These are phyloP conservation scores for Falco rusticolus DNA, from an alignment of 2,797 vertebrate species.

Conservation along the genomic window DNA sequence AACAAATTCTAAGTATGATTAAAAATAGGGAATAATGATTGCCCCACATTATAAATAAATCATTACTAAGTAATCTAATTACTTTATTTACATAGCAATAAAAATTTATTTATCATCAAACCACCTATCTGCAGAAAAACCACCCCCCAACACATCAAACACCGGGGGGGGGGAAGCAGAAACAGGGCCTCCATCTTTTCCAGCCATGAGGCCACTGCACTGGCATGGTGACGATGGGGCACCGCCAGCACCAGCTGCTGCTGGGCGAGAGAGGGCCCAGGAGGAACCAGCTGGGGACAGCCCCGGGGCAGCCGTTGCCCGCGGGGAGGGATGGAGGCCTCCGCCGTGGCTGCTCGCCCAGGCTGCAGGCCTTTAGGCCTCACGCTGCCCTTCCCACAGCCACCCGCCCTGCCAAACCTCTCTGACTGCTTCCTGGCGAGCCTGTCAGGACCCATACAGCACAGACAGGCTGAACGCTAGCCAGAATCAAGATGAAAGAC, in stretches of 20 bases:
- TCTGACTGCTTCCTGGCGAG: fast-evolving
- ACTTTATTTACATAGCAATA: background rate
- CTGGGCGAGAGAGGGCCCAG: background rate
- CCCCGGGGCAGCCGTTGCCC: background rate
- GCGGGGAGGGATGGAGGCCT: background rate
- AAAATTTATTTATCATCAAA: background rate
- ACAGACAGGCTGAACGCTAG: background rate
- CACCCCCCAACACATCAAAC: background rate
- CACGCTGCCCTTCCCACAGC: background rate
- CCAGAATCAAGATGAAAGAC: background rate
- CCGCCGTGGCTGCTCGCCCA: background rate
- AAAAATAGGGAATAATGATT: background rate
- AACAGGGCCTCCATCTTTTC: background rate
- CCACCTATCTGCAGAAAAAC: background rate
- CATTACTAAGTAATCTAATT: background rate
- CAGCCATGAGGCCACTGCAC: background rate
- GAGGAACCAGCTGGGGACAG: fast-evolving
- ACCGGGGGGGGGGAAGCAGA: no score
- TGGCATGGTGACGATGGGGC: fast-evolving
- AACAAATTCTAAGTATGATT: background rate
- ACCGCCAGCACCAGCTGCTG: fast-evolving
- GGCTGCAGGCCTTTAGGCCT: background rate
- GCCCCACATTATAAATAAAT: background rate
- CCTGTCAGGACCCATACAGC: background rate
- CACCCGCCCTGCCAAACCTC: background rate